These are phyloP conservation scores for Leptobrachium ailaonicum DNA, from an alignment of 2,113 vertebrate genomes.

Conservation along the genomic window DNA sequence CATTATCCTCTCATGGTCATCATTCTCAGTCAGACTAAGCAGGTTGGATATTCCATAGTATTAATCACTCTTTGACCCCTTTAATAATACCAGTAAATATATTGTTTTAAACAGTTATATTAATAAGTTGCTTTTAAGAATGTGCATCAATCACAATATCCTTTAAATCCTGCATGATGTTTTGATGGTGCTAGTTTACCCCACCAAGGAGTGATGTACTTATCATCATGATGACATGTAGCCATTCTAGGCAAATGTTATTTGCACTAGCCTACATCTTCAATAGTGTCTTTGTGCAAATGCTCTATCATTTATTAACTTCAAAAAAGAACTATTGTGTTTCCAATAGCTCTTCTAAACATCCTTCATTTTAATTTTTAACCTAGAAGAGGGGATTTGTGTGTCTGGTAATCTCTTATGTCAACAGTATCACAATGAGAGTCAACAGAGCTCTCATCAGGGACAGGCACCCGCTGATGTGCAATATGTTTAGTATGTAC, in stretches of 20 bases:
- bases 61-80: too few species aligned
- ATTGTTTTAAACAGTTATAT: too few species aligned
- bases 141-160: too few species aligned
- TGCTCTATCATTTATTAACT: background rate
- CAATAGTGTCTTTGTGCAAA: background rate
- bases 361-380: conserved; percentile 27
- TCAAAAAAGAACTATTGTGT: background rate
- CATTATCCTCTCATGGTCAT: too few species aligned
- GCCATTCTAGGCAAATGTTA: background rate
- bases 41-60: too few species aligned
- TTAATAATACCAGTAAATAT: too few species aligned
- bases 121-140: too few species aligned
- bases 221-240: background rate
- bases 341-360: conserved; percentile 7
- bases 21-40: too few species aligned
- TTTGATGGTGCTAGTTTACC: too few species aligned
- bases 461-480: conserved; percentile 15
- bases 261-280: background rate
- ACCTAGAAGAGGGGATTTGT: conserved; percentile 2
- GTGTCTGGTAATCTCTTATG: conserved; percentile 24
- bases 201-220: too few species aligned
- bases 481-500: conserved; percentile 46
- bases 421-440: conserved; percentile 16
- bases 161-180: too few species aligned
- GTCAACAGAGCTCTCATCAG: conserved; percentile 25